A percentile compares a stretch with the other conserved stretches of the same genome.
phyloP scores from a whole-genome alignment of 2,113 vertebrate species.

The Corythaeola cristata region DNA sequence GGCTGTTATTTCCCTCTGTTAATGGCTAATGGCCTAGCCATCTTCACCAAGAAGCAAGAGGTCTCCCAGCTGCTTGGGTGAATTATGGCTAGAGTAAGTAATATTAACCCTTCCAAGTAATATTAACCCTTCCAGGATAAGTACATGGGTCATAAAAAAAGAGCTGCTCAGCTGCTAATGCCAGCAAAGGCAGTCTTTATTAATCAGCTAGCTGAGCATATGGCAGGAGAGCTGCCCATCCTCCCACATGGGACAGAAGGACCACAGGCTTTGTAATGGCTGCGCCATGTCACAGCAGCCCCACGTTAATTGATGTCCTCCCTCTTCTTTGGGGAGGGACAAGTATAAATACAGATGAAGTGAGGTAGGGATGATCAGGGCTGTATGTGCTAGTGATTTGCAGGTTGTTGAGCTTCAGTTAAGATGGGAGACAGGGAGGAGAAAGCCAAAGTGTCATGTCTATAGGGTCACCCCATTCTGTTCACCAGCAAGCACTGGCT shows the following conservation, averaged over 20 bases:
- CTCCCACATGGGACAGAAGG: neutral
- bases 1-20: slow-evolving; percentile 36
- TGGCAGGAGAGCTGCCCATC: slow-evolving; percentile 26
- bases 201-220: slow-evolving; percentile 55
- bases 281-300: neutral
- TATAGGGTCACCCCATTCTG: neutral
- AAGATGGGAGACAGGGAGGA: neutral
- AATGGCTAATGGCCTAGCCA: slow-evolving; percentile 37
- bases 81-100: slow-evolving; percentile 71
- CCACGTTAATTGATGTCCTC: rapidly evolving
- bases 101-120: slow-evolving; percentile 69
- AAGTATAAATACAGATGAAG: neutral
- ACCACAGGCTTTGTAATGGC: neutral
- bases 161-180: slow-evolving; percentile 60
- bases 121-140: slow-evolving; percentile 67
- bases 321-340: neutral
- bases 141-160: slow-evolving; percentile 36
- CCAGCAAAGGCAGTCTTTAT: slow-evolving; percentile 48
- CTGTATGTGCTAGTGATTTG: neutral
- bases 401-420: slow-evolving; percentile 13
- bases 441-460: neutral
- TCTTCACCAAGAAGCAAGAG: slow-evolving; percentile 61
- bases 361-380: neutral
- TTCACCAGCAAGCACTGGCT: neutral
- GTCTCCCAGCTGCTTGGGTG: slow-evolving; percentile 62